Evolutionary conservation across 2,797 vertebrate species (phyloP).

Genomic region (Distichodus sexfasciatus): DNA sequence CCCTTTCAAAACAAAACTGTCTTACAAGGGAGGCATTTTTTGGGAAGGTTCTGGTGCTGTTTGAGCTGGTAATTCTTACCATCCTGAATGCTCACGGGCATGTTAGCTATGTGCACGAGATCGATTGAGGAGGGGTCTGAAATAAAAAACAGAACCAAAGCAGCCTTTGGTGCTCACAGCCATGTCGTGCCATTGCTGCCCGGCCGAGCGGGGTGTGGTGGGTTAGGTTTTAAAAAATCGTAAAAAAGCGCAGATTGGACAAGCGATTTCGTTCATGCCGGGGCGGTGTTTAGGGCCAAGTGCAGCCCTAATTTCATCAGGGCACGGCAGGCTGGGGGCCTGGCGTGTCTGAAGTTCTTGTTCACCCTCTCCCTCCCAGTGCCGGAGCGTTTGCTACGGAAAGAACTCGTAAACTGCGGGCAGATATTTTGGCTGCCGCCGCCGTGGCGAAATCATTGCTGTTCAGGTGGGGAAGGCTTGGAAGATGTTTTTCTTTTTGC

Average conservation of each 20-base stretch:
- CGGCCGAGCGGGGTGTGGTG: slow-evolving; percentile 61
- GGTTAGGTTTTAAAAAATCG: slow-evolving; percentile 69
- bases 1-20: not conserved
- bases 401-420: slow-evolving; percentile 77
- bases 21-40: slow-evolving; percentile 45
- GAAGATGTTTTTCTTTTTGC: not conserved
- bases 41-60: slow-evolving; percentile 65
- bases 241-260: slow-evolving; percentile 74
- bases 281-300: slow-evolving; percentile 45
- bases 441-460: slow-evolving; percentile 45
- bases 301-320: slow-evolving; percentile 70
- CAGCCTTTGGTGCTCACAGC: slow-evolving; percentile 43
- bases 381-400: slow-evolving; percentile 66
- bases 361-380: slow-evolving; percentile 67
- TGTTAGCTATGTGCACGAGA: slow-evolving; percentile 63
- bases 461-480: slow-evolving; percentile 45
- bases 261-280: slow-evolving; percentile 41
- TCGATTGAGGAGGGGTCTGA: slow-evolving; percentile 60
- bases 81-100: slow-evolving; percentile 71
- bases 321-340: slow-evolving; percentile 70
- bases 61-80: slow-evolving; percentile 67
- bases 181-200: slow-evolving; percentile 14
- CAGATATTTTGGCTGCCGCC: slow-evolving; percentile 63
- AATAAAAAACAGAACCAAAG: slow-evolving; percentile 61
- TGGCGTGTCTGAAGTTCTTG: slow-evolving; percentile 75